Conservation (phyloP, 1,140 invertebrate genomes). For the Drosophila busckii region DNA sequence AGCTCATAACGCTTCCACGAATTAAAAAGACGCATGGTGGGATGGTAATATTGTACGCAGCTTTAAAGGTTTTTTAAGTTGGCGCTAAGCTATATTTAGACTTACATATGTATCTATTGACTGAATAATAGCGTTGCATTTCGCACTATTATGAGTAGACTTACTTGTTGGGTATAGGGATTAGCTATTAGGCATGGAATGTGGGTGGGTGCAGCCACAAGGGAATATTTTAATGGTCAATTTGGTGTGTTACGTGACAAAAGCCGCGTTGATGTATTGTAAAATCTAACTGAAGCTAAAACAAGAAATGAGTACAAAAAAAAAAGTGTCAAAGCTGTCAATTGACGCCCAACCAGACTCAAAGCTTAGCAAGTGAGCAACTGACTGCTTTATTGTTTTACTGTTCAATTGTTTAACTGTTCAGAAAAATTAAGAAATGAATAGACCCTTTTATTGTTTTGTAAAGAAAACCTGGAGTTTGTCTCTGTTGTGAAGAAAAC, state of each 20-base stretch:
- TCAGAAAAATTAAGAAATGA: constrained; percentile 65
- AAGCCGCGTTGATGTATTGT: too few species aligned
- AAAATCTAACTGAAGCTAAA: constrained; percentile 15
- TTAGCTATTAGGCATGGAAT: constrained; percentile 13
- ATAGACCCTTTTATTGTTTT: constrained; percentile 59
- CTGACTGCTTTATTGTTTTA: constrained; percentile 20
- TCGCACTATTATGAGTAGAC: too few species aligned
- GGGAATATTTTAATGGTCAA: constrained; percentile 69
- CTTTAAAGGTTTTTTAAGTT: too few species aligned
- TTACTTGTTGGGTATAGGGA: constrained; percentile 67
- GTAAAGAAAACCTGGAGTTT: constrained; percentile 28
- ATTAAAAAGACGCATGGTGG: too few species aligned
- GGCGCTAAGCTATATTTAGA: too few species aligned
- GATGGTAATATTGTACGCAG: too few species aligned
- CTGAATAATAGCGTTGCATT: too few species aligned
- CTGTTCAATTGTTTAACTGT: constrained; percentile 73
- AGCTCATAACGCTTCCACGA: too few species aligned
- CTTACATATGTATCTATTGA: too few species aligned
- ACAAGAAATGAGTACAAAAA: neutral
- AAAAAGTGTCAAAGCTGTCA: neutral
- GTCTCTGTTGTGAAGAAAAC: too few species aligned
- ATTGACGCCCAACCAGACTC: too few species aligned
- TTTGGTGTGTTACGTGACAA: constrained; percentile 57
- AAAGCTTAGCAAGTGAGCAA: constrained; percentile 22
- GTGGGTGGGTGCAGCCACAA: constrained; percentile 23